phyloP scores from a whole-genome alignment of 1,140 invertebrate species.

The Drosophila ironensis region DNA sequence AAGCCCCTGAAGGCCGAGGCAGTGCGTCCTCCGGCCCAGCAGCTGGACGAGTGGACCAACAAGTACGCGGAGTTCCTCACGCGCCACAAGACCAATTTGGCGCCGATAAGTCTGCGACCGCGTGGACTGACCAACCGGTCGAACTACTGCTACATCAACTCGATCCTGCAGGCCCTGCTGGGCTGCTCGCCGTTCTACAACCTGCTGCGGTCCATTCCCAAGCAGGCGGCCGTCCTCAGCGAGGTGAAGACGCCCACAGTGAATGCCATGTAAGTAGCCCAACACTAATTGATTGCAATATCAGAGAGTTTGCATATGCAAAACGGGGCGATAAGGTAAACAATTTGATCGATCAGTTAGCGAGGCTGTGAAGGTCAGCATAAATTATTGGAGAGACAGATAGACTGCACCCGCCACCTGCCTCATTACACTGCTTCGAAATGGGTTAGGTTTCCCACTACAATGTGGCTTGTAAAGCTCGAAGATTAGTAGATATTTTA shows the following conservation, averaged over 20 bases:
- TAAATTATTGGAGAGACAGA: too few relatives aligned
- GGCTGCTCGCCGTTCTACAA: constrained; percentile 97
- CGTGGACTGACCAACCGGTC: constrained; percentile 94
- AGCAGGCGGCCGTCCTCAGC: constrained; percentile 84
- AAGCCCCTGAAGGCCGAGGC: constrained; percentile 46
- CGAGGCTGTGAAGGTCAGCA: too few relatives aligned
- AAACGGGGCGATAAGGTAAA: too few relatives aligned
- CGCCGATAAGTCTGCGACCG: constrained; percentile 89
- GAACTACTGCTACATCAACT: constrained; percentile 98
- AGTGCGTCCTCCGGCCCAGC: constrained; percentile 33
- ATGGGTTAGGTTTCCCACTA: too few relatives aligned
- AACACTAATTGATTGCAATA: too few relatives aligned
- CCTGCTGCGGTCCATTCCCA: constrained; percentile 88
- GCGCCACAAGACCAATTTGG: constrained; percentile 88
- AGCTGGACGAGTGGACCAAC: constrained; percentile 73
- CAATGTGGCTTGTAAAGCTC: too few relatives aligned
- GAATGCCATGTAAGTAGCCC: constrained; percentile 89
- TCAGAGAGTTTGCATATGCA: too few relatives aligned
- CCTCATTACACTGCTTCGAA: too few relatives aligned
- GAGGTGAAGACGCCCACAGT: constrained; percentile 93
- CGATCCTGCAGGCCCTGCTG: constrained; percentile 93
- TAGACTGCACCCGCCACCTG: too few relatives aligned
- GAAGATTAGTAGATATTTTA: too few relatives aligned
- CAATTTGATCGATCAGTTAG: too few relatives aligned
- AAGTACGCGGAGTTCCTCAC: constrained; percentile 87